Percentiles rank a stretch among this genome's conserved stretches.
Conservation (phyloP, 2,113 vertebrate species). For the Spilogale gracilis region DNA sequence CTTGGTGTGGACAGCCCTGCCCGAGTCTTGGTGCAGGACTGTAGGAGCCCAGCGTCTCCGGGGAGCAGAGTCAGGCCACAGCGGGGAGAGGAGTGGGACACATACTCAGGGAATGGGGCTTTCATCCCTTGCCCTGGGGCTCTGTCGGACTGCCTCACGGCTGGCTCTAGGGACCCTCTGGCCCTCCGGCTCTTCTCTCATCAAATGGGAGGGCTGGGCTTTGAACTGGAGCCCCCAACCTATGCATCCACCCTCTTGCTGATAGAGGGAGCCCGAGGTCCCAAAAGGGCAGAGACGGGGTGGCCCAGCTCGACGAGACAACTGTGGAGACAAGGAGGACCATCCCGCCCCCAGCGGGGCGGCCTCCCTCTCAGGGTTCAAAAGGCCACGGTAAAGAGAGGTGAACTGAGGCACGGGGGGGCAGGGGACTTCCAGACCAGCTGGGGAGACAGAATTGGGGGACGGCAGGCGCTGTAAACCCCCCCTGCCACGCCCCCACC, state of each 20-base stretch:
- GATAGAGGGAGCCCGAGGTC: background rate
- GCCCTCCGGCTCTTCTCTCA: background rate
- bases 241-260: background rate
- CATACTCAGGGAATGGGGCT: background rate
- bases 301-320: too few relatives aligned
- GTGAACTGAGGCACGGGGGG: background rate
- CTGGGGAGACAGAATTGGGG: rapidly evolving
- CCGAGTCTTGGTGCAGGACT: too few relatives aligned
- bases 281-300: background rate
- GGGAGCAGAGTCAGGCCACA: background rate
- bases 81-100: background rate
- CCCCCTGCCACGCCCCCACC: too few relatives aligned
- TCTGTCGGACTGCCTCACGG: background rate
- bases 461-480: background rate
- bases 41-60: background rate
- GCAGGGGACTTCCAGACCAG: background rate
- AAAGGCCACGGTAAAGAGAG: background rate
- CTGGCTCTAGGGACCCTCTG: background rate
- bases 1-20: rapidly evolving
- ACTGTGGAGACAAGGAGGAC: too few relatives aligned
- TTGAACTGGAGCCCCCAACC: rapidly evolving
- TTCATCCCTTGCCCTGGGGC: background rate
- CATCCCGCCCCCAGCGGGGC: background rate
- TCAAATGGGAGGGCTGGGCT: background rate
- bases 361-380: background rate